Evolutionary conservation across 2,113 vertebrate species (phyloP).

Genomic region (Osmerus eperlanus): DNA sequence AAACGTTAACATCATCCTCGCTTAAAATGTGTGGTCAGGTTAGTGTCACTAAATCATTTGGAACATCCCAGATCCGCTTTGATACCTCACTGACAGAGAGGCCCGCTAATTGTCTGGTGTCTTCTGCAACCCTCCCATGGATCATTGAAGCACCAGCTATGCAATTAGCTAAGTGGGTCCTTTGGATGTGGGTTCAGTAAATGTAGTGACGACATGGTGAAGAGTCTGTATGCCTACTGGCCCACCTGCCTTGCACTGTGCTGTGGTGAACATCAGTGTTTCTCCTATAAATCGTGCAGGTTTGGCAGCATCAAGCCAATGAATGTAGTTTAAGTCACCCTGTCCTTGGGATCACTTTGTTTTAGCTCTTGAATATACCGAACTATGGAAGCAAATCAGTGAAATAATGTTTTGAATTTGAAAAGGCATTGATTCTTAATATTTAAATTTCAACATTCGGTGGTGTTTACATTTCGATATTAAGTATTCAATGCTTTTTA

Average conservation of each 20-base stretch:
- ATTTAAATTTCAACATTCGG: no score
- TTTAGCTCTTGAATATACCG: no score
- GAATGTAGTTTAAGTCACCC: no score
- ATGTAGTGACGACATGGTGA: conserved; percentile 5
- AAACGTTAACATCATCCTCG: background rate
- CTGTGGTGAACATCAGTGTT: conserved; percentile 5
- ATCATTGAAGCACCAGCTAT: conserved; percentile 39
- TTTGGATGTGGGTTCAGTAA: conserved; percentile 41
- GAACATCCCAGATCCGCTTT: conserved; percentile 29
- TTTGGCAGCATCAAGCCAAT: no score
- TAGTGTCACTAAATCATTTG: conserved; percentile 26
- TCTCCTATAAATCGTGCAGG: no score
- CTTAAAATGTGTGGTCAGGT: background rate
- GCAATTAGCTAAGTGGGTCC: conserved; percentile 60
- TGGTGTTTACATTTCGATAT: no score
- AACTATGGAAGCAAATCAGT: no score
- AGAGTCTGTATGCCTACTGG: background rate
- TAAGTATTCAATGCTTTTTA: no score
- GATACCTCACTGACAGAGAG: conserved; percentile 18
- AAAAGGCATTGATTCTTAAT: no score
- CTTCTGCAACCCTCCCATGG: conserved; percentile 21
- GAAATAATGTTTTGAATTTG: no score
- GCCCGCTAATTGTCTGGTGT: conserved; percentile 30
- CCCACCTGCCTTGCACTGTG: conserved; percentile 24
- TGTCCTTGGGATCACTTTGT: no score